A percentile compares a stretch with the other conserved stretches of the same genome.
Conservation (phyloP, 2,797 vertebrate species). For the Acanthis flammea region DNA sequence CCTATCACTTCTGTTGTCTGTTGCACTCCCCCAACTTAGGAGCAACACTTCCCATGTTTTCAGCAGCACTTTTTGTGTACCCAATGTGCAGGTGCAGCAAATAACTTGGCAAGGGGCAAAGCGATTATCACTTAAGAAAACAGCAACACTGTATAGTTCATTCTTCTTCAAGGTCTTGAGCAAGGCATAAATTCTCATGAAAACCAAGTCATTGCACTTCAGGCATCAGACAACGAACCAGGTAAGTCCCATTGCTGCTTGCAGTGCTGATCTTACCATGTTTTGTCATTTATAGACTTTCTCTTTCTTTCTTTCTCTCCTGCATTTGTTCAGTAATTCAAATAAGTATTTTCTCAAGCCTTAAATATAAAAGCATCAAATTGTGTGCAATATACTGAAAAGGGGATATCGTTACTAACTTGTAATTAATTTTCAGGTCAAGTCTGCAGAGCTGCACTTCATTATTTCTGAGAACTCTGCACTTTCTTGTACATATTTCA, state of each 20-base stretch:
- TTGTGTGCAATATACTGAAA: background rate
- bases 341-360: background rate
- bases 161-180: conserved; percentile 89
- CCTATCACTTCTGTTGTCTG: conserved; percentile 1
- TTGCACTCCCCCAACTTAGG: background rate
- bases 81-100: conserved; percentile 79
- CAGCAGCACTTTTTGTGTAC: conserved; percentile 12
- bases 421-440: background rate
- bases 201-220: conserved; percentile 55
- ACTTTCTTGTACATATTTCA: background rate
- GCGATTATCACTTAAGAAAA: conserved; percentile 77
- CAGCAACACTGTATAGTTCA: conserved; percentile 84
- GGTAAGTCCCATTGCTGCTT: conserved; percentile 73
- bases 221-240: conserved; percentile 36
- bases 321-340: background rate
- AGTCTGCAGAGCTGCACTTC: background rate
- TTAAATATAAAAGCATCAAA: background rate
- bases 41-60: conserved; percentile 35
- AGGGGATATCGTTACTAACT: background rate
- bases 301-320: background rate
- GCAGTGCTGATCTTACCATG: background rate
- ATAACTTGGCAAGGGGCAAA: conserved; percentile 73
- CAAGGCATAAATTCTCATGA: conserved; percentile 83
- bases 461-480: background rate
- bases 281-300: background rate